These are phyloP conservation scores for Sialis lutaria DNA, from an alignment of 2,888 invertebrate genomes.

Conservation along the genomic window DNA sequence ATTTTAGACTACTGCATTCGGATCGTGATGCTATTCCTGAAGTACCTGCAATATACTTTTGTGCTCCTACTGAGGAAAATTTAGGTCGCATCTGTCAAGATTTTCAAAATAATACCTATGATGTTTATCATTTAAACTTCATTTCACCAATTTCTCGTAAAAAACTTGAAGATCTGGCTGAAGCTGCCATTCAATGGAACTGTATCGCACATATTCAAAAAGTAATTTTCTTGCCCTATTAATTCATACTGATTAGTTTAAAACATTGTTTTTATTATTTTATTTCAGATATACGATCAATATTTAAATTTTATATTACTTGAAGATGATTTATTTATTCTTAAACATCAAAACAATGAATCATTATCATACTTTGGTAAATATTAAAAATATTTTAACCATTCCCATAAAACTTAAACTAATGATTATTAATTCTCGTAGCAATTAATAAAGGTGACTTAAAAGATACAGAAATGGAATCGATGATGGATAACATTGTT, in stretches of 20 bases:
- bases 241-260: neutral
- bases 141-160: conserved; percentile 88
- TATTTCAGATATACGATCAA: conserved; percentile 74
- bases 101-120: conserved; percentile 76
- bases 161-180: conserved; percentile 87
- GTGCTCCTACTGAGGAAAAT: conserved; percentile 91
- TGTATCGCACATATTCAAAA: conserved; percentile 86
- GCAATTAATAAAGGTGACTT: conserved; percentile 88
- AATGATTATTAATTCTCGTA: conserved; percentile 17
- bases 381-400: conserved; percentile 11
- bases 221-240: conserved; percentile 23
- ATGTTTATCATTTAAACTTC: conserved; percentile 90
- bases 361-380: conserved; percentile 81
- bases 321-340: conserved; percentile 92
- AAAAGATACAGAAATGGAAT: conserved; percentile 89
- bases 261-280: neutral
- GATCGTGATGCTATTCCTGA: conserved; percentile 90
- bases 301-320: conserved; percentile 96
- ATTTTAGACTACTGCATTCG: conserved; percentile 62
- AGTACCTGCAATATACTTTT: conserved; percentile 97
- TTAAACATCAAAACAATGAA: conserved; percentile 86
- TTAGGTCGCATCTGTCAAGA: conserved; percentile 85
- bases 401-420: neutral
- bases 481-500: conserved; percentile 83
- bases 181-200: conserved; percentile 77